Evolutionary conservation across 30 jellyfish, hydroid and myxozoan species (phyloP).

Genomic region (Phacellophora camtschatica): DNA sequence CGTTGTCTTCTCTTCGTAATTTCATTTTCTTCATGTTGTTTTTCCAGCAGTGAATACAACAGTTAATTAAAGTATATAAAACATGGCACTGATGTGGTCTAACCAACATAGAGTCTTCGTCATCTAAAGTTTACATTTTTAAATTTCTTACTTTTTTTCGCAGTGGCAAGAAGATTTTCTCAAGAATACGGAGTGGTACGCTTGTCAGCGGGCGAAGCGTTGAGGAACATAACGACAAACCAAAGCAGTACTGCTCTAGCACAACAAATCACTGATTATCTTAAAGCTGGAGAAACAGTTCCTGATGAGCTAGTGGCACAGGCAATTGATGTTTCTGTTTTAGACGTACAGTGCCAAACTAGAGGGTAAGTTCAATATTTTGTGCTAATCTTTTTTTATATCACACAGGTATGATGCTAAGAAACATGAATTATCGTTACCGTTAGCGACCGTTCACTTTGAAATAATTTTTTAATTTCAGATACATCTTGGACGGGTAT

Average conservation of each 20-base stretch:
- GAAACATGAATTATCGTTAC: neutral
- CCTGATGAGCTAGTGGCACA: constrained; percentile 93
- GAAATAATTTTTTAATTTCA: neutral
- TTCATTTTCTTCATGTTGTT: too few relatives aligned
- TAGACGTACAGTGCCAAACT: constrained; percentile 69
- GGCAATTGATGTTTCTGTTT: constrained; percentile 72
- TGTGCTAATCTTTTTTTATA: neutral
- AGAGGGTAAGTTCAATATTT: constrained; percentile 63
- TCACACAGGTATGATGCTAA: neutral
- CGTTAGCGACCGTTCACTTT: neutral
- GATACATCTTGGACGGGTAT: constrained; percentile 89
- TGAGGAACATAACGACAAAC: constrained; percentile 55
- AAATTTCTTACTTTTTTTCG: neutral
- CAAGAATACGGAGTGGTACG: constrained; percentile 90
- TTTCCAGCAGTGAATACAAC: too few relatives aligned
- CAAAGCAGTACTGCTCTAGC: constrained; percentile 73
- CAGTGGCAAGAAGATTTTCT: constrained; percentile 87
- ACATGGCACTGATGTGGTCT: too few relatives aligned
- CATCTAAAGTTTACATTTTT: too few relatives aligned
- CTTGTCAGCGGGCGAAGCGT: constrained; percentile 92
- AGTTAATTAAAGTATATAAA: too few relatives aligned
- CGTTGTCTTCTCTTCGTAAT: too few relatives aligned
- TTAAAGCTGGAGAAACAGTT: constrained; percentile 66
- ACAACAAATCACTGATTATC: constrained; percentile 52
- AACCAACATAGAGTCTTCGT: too few relatives aligned